phyloP scores from a whole-genome alignment of 2,888 invertebrate species.

The Drosophila heteroneura region DNA sequence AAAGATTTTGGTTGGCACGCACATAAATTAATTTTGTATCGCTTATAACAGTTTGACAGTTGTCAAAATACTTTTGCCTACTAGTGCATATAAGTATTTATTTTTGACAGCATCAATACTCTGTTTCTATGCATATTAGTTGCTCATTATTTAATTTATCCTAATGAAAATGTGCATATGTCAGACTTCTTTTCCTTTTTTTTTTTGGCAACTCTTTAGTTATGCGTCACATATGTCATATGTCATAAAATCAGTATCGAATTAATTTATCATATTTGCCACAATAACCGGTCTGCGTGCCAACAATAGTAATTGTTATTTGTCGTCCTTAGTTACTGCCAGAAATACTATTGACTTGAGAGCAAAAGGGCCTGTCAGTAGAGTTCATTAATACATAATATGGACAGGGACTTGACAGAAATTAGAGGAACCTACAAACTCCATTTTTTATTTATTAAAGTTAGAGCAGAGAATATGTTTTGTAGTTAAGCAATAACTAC shows the following conservation, averaged over 20 bases:
- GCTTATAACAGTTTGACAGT: background rate
- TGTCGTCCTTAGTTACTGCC: background rate
- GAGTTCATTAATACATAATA: background rate
- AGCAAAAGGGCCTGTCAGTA: background rate
- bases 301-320: background rate
- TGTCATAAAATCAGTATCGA: background rate
- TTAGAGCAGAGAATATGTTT: background rate
- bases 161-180: background rate
- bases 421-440: background rate
- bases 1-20: background rate
- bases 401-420: background rate
- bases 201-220: background rate
- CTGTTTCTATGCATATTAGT: background rate
- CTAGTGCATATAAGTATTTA: background rate
- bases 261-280: background rate
- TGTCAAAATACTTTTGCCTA: background rate
- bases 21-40: background rate
- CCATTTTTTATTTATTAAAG: background rate
- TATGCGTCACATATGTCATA: background rate
- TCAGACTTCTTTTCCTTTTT: background rate
- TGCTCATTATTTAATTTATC: background rate
- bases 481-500: background rate
- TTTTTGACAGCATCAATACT: background rate
- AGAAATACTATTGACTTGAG: background rate
- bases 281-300: background rate